A percentile compares a stretch with the other conserved stretches of the same genome.
phyloP scores from a whole-genome alignment of 2,888 invertebrate species.

The Frankliniella intonsa region DNA sequence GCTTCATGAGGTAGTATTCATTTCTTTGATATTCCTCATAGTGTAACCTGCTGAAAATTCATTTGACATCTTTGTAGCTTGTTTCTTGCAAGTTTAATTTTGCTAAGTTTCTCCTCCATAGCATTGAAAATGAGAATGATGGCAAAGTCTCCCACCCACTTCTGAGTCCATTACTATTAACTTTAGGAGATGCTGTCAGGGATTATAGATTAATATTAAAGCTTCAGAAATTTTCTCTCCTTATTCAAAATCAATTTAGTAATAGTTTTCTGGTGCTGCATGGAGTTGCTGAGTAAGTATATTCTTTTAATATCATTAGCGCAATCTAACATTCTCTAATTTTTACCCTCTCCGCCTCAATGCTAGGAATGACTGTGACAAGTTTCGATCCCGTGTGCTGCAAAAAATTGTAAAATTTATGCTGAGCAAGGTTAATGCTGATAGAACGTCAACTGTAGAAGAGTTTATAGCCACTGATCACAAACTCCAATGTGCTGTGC shows the following conservation, averaged over 20 bases:
- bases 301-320: not conserved
- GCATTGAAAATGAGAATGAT: not conserved
- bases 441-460: not conserved
- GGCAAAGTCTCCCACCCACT: no score
- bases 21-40: not conserved
- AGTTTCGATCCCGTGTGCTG: not conserved
- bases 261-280: not conserved
- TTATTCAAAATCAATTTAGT: not conserved
- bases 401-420: not conserved
- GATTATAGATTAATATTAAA: not conserved
- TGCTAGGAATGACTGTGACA: not conserved
- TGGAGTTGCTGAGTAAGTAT: not conserved
- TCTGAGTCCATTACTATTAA: not conserved
- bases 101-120: not conserved
- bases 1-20: not conserved
- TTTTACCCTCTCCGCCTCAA: not conserved
- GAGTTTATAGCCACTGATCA: not conserved
- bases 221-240: not conserved
- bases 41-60: not conserved
- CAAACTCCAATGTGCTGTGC: not conserved
- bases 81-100: not conserved
- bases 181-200: not conserved
- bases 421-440: not conserved
- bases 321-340: not conserved
- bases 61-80: not conserved